These are phyloP conservation scores for Tridacna crocea DNA, from an alignment of 2,888 invertebrate genomes.

Conservation along the genomic window DNA sequence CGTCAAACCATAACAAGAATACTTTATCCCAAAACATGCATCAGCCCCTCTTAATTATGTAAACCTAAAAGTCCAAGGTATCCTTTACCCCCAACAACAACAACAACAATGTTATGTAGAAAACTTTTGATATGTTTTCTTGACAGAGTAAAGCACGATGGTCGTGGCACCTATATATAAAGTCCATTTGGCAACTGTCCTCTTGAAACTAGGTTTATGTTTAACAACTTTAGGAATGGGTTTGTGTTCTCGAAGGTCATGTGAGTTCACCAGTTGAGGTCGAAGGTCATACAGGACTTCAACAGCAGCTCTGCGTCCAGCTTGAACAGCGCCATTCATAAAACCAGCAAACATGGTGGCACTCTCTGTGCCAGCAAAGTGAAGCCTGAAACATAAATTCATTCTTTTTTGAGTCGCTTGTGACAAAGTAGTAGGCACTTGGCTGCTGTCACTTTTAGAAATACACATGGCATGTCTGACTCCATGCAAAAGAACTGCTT, in stretches of 20 bases:
- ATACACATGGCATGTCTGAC: too few relatives aligned
- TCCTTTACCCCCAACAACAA: not conserved
- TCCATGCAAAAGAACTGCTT: too few relatives aligned
- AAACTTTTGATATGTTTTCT: slow-evolving; percentile 25
- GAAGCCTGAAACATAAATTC: slow-evolving; percentile 69
- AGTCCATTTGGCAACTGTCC: slow-evolving; percentile 49
- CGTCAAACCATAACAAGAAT: too few relatives aligned
- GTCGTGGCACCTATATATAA: slow-evolving; percentile 43
- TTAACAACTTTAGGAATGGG: not conserved
- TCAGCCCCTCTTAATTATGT: too few relatives aligned
- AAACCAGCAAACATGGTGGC: slow-evolving; percentile 82
- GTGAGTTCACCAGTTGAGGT: slow-evolving; percentile 68
- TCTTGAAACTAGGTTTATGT: slow-evolving; percentile 6
- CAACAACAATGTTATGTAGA: not conserved
- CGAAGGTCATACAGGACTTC: slow-evolving; percentile 79
- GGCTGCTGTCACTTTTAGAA: too few relatives aligned
- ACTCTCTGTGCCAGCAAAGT: slow-evolving; percentile 84
- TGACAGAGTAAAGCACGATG: slow-evolving; percentile 31
- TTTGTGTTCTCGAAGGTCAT: slow-evolving; percentile 63
- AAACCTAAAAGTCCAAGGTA: not conserved
- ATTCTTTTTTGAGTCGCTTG: not conserved
- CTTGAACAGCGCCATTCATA: slow-evolving; percentile 83
- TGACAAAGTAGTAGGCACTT: too few relatives aligned
- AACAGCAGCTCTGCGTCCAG: slow-evolving; percentile 80
- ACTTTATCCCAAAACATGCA: too few relatives aligned